phyloP scores from a whole-genome alignment of 1,140 invertebrate genomes.

The Apis florea region DNA sequence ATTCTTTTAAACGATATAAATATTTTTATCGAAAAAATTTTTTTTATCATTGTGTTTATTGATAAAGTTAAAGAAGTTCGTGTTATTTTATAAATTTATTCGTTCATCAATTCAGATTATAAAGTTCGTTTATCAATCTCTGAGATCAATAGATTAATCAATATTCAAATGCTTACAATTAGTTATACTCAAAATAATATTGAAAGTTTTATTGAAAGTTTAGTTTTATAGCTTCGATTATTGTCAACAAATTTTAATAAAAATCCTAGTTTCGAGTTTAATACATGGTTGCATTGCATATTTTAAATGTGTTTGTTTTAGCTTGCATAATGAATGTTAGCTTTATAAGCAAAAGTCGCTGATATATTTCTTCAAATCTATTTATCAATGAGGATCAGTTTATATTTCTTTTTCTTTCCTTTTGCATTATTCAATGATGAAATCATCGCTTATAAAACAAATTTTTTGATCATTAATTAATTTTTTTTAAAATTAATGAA shows the following conservation, averaged over 20 bases:
- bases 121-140: background rate
- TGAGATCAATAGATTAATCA: too few relatives aligned
- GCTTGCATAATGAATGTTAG: conserved; percentile 18
- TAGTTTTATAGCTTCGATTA: background rate
- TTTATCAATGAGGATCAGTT: background rate
- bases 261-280: background rate
- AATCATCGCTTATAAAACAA: too few relatives aligned
- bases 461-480: background rate
- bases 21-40: too few relatives aligned
- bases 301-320: conserved; percentile 14
- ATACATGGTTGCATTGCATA: conserved; percentile 23
- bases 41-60: too few relatives aligned
- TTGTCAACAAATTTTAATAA: background rate
- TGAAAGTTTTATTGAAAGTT: background rate
- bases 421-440: background rate
- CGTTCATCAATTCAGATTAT: background rate
- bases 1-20: too few relatives aligned
- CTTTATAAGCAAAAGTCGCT: background rate
- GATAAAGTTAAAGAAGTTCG: too few relatives aligned
- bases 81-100: background rate
- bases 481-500: background rate
- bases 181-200: background rate
- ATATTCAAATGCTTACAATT: background rate
- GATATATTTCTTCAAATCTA: background rate
- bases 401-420: background rate